phyloP scores from a whole-genome alignment of 2,888 invertebrate species.

The Drosophila anceps region DNA sequence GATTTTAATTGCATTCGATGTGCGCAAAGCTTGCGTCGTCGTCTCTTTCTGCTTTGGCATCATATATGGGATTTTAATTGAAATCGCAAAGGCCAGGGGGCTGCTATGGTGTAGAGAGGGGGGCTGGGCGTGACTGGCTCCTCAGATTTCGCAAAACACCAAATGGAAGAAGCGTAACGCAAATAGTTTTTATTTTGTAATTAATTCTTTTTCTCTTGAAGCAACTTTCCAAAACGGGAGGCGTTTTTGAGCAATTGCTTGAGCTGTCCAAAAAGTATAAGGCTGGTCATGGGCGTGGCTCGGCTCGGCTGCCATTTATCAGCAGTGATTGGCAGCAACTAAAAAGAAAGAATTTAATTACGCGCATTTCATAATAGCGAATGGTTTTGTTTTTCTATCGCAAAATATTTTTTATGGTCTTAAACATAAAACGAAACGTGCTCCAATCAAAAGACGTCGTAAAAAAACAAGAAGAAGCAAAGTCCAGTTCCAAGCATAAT shows the following conservation, averaged over 20 bases:
- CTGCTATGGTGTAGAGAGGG: not conserved
- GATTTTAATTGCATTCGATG: constrained; percentile 82
- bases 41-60: constrained; percentile 7
- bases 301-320: constrained; percentile 29
- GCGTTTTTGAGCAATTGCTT: constrained; percentile 37
- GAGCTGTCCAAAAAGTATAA: constrained; percentile 24
- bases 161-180: constrained; percentile 42
- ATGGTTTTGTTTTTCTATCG: not conserved
- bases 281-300: constrained; percentile 21
- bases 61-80: constrained; percentile 78
- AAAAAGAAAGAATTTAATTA: not conserved
- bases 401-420: not conserved
- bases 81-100: constrained; percentile 63
- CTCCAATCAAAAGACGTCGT: not conserved
- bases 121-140: not conserved
- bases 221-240: constrained; percentile 1
- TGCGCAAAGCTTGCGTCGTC: constrained; percentile 49
- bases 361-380: not conserved
- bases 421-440: not conserved
- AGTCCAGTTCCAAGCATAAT: constrained; percentile 2
- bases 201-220: constrained; percentile 37
- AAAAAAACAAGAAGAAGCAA: not conserved
- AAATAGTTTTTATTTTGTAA: constrained; percentile 59
- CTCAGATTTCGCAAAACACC: constrained; percentile 36
- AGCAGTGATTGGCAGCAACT: constrained; percentile 24